Conservation (phyloP, 92 coral and sea anemone genomes). For the Epizoanthus scotinus region DNA sequence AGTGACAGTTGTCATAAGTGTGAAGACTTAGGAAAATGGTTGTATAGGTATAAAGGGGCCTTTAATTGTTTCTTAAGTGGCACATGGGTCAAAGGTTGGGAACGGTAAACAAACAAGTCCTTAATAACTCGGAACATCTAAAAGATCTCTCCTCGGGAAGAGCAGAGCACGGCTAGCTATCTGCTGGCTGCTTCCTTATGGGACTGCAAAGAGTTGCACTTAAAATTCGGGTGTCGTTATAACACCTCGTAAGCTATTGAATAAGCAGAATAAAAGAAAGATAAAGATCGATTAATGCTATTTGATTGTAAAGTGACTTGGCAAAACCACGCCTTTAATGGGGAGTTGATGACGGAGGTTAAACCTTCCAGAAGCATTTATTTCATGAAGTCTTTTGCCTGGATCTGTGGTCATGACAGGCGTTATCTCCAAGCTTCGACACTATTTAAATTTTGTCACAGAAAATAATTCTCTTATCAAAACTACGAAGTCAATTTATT, state of each 20-base stretch:
- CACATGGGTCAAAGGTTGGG: conserved; percentile 34
- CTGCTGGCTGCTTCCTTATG: conserved; percentile 3
- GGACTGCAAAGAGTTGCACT: background rate
- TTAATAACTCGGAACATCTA: background rate
- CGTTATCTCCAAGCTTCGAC: background rate
- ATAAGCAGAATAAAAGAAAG: conserved; percentile 22
- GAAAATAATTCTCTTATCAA: background rate
- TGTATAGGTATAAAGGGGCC: conserved; percentile 11
- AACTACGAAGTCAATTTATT: no score
- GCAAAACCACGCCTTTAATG: conserved; percentile 40
- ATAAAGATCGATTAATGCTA: conserved; percentile 3
- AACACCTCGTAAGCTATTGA: background rate
- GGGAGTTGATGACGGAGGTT: conserved; percentile 14
- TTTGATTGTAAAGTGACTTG: conserved; percentile 38
- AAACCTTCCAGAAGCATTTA: conserved; percentile 24
- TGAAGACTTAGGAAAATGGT: conserved; percentile 32
- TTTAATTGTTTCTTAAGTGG: conserved; percentile 31
- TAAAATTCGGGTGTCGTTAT: background rate
- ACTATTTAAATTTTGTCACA: background rate
- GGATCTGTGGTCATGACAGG: background rate
- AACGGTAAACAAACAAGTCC: background rate
- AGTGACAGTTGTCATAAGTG: conserved; percentile 37
- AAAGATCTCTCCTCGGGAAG: background rate
- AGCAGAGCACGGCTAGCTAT: background rate
- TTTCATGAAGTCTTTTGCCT: background rate